These are phyloP conservation scores for Uria aalge DNA, from an alignment of 2,113 vertebrate genomes.

Conservation along the genomic window DNA sequence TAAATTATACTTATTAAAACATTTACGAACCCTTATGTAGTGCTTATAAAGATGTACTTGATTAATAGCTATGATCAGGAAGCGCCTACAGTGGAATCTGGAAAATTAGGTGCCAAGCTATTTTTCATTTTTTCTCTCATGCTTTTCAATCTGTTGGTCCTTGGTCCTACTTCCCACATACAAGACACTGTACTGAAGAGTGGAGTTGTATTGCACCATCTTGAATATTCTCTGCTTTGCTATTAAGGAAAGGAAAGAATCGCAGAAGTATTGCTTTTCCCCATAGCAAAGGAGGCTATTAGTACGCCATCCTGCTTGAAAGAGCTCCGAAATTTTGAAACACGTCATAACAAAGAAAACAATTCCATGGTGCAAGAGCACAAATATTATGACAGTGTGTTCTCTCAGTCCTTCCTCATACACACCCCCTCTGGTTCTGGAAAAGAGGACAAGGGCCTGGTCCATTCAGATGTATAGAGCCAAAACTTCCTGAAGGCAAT, in stretches of 20 bases:
- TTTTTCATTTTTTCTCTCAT: not conserved
- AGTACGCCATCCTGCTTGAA: not conserved
- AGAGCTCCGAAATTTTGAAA: conserved; percentile 21
- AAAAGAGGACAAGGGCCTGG: not conserved
- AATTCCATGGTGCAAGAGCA: conserved; percentile 33
- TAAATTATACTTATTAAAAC: conserved; percentile 1
- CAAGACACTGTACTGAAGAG: not conserved
- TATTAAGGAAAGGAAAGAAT: not conserved
- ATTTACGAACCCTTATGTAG: not conserved
- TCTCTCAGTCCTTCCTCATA: not conserved
- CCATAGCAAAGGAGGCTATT: not conserved
- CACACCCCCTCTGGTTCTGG: not conserved
- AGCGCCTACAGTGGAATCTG: not conserved
- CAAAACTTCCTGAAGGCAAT: not conserved
- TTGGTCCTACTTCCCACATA: not conserved
- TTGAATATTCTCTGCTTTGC: not conserved
- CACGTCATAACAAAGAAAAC: not conserved
- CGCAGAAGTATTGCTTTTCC: not conserved
- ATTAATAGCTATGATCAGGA: not conserved
- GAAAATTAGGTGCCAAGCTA: not conserved
- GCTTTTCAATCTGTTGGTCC: not conserved
- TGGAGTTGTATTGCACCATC: not conserved
- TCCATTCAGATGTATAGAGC: not conserved
- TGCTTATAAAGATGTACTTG: not conserved
- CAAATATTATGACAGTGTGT: not conserved